A percentile compares a stretch with the other conserved stretches of the same genome.
Evolutionary conservation across 2,797 vertebrate genomes (phyloP).

Genomic region (Columba guinea): DNA sequence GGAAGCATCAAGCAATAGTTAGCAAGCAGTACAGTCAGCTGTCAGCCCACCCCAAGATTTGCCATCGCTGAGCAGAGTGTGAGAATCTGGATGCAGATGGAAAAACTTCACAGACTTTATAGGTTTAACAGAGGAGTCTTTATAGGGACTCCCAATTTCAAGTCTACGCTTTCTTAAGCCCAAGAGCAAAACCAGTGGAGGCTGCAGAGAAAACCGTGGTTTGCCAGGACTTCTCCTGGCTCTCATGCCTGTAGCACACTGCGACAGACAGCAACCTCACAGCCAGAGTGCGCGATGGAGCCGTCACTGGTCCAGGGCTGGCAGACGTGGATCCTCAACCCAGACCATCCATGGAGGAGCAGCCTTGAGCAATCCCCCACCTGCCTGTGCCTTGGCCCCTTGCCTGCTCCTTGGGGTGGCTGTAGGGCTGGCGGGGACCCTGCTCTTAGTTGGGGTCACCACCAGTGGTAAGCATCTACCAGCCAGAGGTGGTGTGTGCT

Average conservation of each 20-base stretch:
- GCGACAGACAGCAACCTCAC: not conserved
- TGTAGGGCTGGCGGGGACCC: not conserved
- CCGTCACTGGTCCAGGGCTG: not conserved
- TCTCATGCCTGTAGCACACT: fast-evolving
- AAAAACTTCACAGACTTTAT: not conserved
- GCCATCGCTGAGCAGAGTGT: not conserved
- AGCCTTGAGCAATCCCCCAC: fast-evolving
- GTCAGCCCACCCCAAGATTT: not conserved
- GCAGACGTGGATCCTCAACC: not conserved
- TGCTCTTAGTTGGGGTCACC: not conserved
- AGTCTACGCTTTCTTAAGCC: not conserved
- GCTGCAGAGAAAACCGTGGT: not conserved
- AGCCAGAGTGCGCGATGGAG: fast-evolving
- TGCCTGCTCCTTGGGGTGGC: not conserved
- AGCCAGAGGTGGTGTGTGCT: not conserved
- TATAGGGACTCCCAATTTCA: not conserved
- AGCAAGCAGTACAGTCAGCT: not conserved
- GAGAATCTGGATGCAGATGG: not conserved
- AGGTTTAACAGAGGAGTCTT: not conserved
- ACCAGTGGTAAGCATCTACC: not conserved
- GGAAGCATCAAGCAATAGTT: not conserved
- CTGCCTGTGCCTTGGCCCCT: not conserved
- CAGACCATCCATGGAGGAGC: not conserved
- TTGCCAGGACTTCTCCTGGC: not conserved
- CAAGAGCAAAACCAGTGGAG: not conserved